phyloP scores from a whole-genome alignment of 1,140 invertebrate genomes.

The Macrosteles quadrilineatus region DNA sequence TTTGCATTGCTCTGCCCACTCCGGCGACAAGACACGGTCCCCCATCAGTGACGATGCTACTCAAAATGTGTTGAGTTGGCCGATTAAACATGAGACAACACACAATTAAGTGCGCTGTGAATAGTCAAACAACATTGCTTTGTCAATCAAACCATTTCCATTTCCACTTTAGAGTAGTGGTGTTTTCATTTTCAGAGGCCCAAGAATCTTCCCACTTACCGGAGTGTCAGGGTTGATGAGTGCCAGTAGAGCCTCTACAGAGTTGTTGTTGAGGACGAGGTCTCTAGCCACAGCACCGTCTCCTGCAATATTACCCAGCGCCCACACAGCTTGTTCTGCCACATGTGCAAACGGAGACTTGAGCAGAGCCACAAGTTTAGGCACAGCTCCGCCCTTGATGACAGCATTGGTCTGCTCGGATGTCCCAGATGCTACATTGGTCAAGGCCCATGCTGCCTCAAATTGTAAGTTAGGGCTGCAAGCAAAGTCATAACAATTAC shows the following conservation, averaged over 20 bases:
- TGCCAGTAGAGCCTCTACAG: slow-evolving; percentile 65
- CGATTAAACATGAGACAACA: too few relatives aligned
- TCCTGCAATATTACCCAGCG: slow-evolving; percentile 96
- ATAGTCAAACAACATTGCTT: too few relatives aligned
- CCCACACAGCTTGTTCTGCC: slow-evolving; percentile 97
- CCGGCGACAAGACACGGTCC: too few relatives aligned
- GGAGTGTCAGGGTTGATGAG: slow-evolving; percentile 63
- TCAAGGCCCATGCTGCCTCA: slow-evolving; percentile 97
- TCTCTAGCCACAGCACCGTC: slow-evolving; percentile 77
- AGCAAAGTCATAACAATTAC: too few relatives aligned
- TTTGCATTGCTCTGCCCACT: too few relatives aligned
- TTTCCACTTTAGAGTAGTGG: too few relatives aligned
- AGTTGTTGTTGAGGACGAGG: slow-evolving; percentile 65
- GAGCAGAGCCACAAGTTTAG: slow-evolving; percentile 78
- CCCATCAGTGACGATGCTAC: too few relatives aligned
- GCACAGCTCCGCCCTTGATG: slow-evolving; percentile 79
- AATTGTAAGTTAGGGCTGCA: slow-evolving; percentile 87
- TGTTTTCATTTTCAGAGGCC: too few relatives aligned
- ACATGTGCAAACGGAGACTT: slow-evolving; percentile 72
- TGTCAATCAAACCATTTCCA: too few relatives aligned
- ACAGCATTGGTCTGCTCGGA: slow-evolving; percentile 68
- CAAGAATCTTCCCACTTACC: too few relatives aligned
- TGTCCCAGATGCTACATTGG: slow-evolving; percentile 90
- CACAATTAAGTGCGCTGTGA: too few relatives aligned
- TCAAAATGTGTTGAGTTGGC: too few relatives aligned